Percentiles rank a stretch among this genome's conserved stretches.
phyloP scores from a whole-genome alignment of 1,140 invertebrate genomes.

The Spodoptera frugiperda region DNA sequence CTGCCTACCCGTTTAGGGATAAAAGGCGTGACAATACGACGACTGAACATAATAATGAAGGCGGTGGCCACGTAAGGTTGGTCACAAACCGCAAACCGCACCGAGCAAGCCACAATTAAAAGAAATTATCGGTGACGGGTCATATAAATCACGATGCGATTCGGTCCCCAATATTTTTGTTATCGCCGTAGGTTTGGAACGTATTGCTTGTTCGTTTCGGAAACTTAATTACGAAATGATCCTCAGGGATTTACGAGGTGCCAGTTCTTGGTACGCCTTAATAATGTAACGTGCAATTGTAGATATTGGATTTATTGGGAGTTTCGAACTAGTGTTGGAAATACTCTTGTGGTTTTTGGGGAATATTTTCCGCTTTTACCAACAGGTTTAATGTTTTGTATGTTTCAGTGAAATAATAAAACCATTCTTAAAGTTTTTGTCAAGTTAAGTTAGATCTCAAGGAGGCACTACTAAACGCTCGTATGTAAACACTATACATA shows the following conservation, averaged over 20 bases:
- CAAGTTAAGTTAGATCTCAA: background rate
- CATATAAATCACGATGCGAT: slow-evolving; percentile 46
- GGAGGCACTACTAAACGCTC: background rate
- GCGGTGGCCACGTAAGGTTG: background rate
- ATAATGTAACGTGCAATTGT: slow-evolving; percentile 40
- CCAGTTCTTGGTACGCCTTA: slow-evolving; percentile 25
- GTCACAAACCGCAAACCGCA: slow-evolving; percentile 35
- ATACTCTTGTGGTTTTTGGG: background rate
- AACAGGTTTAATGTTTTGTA: background rate
- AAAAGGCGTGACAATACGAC: too few relatives aligned
- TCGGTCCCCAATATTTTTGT: slow-evolving; percentile 45
- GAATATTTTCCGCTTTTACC: background rate
- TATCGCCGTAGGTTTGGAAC: slow-evolving; percentile 36
- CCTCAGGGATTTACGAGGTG: slow-evolving; percentile 47
- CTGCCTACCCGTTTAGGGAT: too few relatives aligned
- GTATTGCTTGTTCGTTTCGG: slow-evolving; percentile 31
- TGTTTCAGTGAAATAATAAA: too few relatives aligned
- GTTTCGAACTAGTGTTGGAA: background rate
- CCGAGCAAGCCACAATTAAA: slow-evolving; percentile 43
- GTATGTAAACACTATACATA: background rate
- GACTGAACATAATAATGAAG: slow-evolving; percentile 25
- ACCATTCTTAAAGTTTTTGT: too few relatives aligned
- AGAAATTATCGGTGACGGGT: slow-evolving; percentile 45
- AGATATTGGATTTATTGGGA: slow-evolving; percentile 30
- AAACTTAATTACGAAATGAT: slow-evolving; percentile 53